phyloP scores from a whole-genome alignment of 2,113 vertebrate species.

The Lynx canadensis region DNA sequence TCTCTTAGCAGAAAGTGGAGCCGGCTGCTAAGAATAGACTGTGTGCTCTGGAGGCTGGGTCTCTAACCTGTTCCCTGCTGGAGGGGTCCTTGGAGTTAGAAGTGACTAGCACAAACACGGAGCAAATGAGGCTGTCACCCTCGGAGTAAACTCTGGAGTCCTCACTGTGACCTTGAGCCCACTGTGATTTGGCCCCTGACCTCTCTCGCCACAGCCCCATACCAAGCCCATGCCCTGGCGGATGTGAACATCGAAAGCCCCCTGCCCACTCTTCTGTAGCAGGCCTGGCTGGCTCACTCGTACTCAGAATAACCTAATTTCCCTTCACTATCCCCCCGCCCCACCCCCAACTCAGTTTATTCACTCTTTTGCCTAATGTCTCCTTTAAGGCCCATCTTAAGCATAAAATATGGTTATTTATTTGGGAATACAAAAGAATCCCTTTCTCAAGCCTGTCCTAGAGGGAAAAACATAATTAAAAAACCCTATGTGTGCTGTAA shows the following conservation, averaged over 20 bases:
- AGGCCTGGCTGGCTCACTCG: rapidly evolving
- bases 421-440: not conserved
- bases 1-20: not conserved
- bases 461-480: not conserved
- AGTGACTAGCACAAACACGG: too few species aligned
- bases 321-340: not conserved
- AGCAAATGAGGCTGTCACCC: rapidly evolving
- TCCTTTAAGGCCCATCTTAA: not conserved
- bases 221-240: too few species aligned
- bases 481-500: not conserved
- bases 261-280: rapidly evolving
- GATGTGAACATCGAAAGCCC: not conserved
- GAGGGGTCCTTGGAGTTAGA: not conserved
- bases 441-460: not conserved
- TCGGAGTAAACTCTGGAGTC: not conserved
- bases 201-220: rapidly evolving
- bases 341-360: not conserved
- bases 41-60: not conserved
- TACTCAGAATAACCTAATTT: rapidly evolving
- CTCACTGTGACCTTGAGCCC: not conserved
- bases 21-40: not conserved
- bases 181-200: not conserved
- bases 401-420: not conserved
- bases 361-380: not conserved
- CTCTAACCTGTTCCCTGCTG: not conserved